Evolutionary conservation across 2,113 vertebrate genomes (phyloP), one percentile per base, ranked within the genome.

Genomic region (Lutjanus erythropterus): DNA sequence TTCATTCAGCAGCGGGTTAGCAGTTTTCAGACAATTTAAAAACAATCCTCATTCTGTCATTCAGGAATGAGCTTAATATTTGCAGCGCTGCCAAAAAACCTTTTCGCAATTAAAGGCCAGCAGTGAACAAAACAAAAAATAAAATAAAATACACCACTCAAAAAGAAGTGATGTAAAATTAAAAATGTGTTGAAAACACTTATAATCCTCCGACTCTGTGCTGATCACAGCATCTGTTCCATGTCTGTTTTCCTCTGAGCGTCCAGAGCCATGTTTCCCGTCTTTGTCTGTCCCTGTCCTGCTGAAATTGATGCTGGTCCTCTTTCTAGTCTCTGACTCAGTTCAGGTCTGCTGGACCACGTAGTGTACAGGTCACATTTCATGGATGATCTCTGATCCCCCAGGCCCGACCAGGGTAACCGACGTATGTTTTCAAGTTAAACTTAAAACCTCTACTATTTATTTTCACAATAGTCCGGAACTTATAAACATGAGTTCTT

Each of bases 321-420:
- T 81, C 72, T 74, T 53, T 80, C 71, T 75, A 12, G 71, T 69
- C 55, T 65, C 66, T 37, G 71, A 37, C 55, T 86, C 68, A 74
- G 65, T 69, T 87, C 85, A 59, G 50, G 80, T 74, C 61, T 61
- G 75, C 18, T 55, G 62, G 83, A 71, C 76, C 61, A 78, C 12
- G 1, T n/a, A n/a, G n/a, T n/a, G n/a, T 35, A 47, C 79, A 81
- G 91, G 84, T 93, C 90, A 84, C 78, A 80, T 91, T 91, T 93
- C 91, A 90, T 44, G 67, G 65, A 69, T 82, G 82, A 86, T 62
- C 78, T 80, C 19, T 85, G 79, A 87, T 84, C 60, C 76, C 80
- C 35, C 41, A 18, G 47, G 31, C 58, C 65, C 0, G 0, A 52
- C 58, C 65, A 0, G 0, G 47, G 58, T 61, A 75, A 72, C 58